These are phyloP conservation scores for Percopsis transmontana DNA, from an alignment of 2,113 vertebrate species.

Conservation along the genomic window DNA sequence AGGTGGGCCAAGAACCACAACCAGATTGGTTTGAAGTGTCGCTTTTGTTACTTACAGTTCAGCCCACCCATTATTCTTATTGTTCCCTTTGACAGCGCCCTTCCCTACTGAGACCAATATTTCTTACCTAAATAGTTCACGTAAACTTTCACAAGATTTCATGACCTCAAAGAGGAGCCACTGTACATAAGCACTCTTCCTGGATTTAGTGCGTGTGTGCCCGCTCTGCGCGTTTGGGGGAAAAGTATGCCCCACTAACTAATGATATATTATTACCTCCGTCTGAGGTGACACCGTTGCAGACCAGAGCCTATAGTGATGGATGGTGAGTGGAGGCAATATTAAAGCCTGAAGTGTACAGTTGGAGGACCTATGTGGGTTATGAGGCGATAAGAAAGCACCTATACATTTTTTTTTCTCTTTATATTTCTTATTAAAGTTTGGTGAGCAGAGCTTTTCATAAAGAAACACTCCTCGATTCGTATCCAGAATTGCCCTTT, in stretches of 20 bases:
- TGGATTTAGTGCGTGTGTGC: no score
- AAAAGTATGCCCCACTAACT: background rate
- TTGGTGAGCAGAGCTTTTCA: no score
- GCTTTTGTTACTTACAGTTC: no score
- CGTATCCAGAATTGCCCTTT: no score
- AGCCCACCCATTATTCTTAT: background rate
- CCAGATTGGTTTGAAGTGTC: no score
- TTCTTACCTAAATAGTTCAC: background rate
- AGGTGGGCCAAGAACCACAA: no score
- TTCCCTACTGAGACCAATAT: background rate
- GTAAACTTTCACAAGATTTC: no score
- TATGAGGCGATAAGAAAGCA: slow-evolving; percentile 28
- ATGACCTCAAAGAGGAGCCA: background rate
- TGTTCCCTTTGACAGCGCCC: background rate
- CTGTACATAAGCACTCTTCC: background rate
- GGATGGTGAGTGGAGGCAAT: background rate
- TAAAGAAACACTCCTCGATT: no score
- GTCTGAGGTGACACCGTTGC: background rate
- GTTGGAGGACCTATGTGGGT: slow-evolving; percentile 14
- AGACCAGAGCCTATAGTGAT: slow-evolving; percentile 6
- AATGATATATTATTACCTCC: slow-evolving; percentile 21
- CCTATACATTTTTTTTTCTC: no score
- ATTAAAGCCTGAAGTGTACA: slow-evolving; percentile 15
- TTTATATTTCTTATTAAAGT: no score
- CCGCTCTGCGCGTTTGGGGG: background rate